Evolutionary conservation across 2,888 invertebrate species (phyloP).

Genomic region (Antheraea yamamai): DNA sequence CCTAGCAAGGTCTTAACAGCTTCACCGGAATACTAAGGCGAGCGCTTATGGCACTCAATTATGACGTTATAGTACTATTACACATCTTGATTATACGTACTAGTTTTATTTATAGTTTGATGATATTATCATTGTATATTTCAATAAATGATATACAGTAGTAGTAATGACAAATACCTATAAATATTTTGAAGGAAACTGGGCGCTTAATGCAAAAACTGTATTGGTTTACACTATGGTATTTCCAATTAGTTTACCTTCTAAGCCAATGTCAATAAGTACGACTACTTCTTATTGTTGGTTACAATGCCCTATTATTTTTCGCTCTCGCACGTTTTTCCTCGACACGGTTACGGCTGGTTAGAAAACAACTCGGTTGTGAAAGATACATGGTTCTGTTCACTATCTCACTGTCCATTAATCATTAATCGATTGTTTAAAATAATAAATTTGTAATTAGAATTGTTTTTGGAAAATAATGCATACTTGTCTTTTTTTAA

Average conservation of each 20-base stretch:
- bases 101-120: neutral
- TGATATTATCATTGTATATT: neutral
- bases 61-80: too few species aligned
- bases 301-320: slow-evolving; percentile 73
- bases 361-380: slow-evolving; percentile 60
- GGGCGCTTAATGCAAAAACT: neutral
- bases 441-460: neutral
- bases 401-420: neutral
- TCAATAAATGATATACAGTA: neutral
- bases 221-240: slow-evolving; percentile 3
- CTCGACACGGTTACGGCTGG: slow-evolving; percentile 71
- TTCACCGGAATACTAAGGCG: too few species aligned
- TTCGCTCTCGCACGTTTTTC: slow-evolving; percentile 77
- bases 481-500: too few species aligned
- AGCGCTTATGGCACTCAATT: too few species aligned
- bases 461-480: neutral
- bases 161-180: neutral
- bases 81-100: neutral
- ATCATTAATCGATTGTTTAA: neutral
- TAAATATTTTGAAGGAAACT: neutral
- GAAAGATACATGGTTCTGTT: slow-evolving; percentile 39
- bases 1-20: too few species aligned
- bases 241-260: slow-evolving; percentile 22
- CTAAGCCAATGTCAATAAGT: slow-evolving; percentile 55
- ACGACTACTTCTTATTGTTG: slow-evolving; percentile 32